phyloP scores from a whole-genome alignment of 2,797 vertebrate genomes.

The Enteromius viviparus region DNA sequence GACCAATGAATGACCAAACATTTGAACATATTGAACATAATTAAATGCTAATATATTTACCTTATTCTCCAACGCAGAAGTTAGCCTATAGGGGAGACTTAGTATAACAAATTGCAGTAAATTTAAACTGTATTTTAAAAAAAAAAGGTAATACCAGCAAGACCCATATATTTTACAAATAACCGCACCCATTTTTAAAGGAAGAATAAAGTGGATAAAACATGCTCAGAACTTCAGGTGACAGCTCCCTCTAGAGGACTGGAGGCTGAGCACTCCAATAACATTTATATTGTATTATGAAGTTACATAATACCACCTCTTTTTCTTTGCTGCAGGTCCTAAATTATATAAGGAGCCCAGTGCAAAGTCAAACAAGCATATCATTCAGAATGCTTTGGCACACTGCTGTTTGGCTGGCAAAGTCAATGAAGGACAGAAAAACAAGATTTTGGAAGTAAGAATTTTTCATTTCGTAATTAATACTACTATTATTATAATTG shows the following conservation, averaged over 20 bases:
- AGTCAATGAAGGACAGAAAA: constrained; percentile 98
- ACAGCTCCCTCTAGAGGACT: neutral
- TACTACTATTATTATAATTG: neutral
- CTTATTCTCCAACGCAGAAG: neutral
- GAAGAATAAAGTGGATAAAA: neutral
- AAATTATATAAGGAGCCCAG: constrained; percentile 98
- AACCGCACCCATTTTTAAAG: neutral
- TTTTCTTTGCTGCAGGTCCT: constrained; percentile 81
- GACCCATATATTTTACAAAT: neutral
- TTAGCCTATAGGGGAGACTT: neutral
- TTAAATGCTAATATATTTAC: neutral
- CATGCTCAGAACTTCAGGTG: neutral
- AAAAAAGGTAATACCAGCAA: neutral
- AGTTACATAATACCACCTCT: neutral
- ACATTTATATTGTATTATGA: neutral
- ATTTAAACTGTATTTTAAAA: no score
- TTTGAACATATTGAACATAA: neutral
- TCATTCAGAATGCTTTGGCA: constrained; percentile 95
- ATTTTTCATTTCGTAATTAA: neutral
- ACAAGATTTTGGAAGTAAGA: constrained; percentile 96
- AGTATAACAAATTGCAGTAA: neutral
- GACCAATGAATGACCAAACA: neutral
- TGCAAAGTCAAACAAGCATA: constrained; percentile 98
- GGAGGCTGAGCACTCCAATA: neutral
- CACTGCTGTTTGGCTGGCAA: constrained; percentile 98